Evolutionary conservation across 2,797 vertebrate species (phyloP), one percentile per base, ranked within the genome.

Genomic region (Sebastes reedi): DNA sequence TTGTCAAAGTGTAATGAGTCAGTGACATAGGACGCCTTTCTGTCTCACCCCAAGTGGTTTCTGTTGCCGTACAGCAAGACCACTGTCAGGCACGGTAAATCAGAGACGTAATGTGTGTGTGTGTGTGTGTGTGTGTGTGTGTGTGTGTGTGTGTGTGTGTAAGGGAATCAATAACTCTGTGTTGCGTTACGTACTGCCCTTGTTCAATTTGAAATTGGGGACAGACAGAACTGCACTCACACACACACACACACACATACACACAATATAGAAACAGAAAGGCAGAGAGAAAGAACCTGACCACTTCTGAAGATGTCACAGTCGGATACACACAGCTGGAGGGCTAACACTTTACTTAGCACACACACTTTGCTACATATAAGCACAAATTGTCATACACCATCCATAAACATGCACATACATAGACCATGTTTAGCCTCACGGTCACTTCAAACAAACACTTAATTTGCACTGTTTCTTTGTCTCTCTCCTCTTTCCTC

Each of bases 121-220:
- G 61, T 11, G 61, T 73, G 61, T 36, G 66, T 29, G 34, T 65
- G 67, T 46, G 50, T 62, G 68, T 64, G 77, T 55, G n/a, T 78
- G 61, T 25, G 34, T 18, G 34, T 60, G 46, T 58, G 74, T 59
- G 25, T 60, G 36, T 60, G 58, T 65, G 64, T 59, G 50, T n/a
- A 6, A 46, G 18, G 25, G 20, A 87, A 88, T 92, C 83, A 80
- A 85, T 88, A 80, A 73, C 55, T 72, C 67, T 55, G 52, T 76
- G 73, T 79, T 80, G 87, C 77, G 72, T 84, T 67, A 66, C 56
- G 16, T n/a, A 61, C 69, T 58, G 46, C 32, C 71, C 67, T 32
- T 86, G 80, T 85, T 85, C 72, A 81, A 67, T 84, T 72, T 91
- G 65, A 81, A 86, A 79, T 27, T 73, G 59, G 32, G 42, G 79